Percentiles rank a stretch among this genome's conserved stretches.
Evolutionary conservation across 2,113 vertebrate species (phyloP).

Genomic region (Phrynocephalus versicolor): DNA sequence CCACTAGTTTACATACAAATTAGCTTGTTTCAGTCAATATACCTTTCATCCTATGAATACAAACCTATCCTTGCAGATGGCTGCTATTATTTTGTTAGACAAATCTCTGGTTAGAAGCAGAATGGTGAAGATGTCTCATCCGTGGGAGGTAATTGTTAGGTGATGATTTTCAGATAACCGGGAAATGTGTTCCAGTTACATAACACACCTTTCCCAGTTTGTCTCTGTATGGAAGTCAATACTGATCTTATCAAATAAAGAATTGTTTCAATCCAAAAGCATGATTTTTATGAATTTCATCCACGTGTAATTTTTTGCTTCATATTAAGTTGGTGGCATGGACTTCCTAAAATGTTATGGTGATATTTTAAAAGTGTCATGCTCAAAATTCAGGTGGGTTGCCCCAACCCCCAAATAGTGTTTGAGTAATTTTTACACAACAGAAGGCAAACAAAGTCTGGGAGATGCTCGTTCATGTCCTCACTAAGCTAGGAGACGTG

Average conservation of each 20-base stretch:
- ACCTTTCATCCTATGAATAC: background rate
- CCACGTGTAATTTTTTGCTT: background rate
- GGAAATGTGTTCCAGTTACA: background rate
- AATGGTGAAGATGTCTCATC: background rate
- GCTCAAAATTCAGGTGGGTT: too few relatives aligned
- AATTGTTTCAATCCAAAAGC: slow-evolving; percentile 26
- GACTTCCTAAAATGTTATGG: background rate
- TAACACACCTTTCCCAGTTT: background rate
- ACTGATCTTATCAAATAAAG: slow-evolving; percentile 24
- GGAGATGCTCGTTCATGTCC: too few relatives aligned
- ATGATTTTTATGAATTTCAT: background rate
- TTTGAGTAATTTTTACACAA: too few relatives aligned
- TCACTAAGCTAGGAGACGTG: too few relatives aligned
- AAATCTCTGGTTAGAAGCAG: background rate
- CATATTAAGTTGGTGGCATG: background rate
- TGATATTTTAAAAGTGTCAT: background rate
- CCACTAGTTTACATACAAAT: background rate
- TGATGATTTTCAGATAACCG: background rate
- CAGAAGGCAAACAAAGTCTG: too few relatives aligned
- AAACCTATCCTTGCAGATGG: too few relatives aligned
- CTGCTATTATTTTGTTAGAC: background rate
- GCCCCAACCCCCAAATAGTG: too few relatives aligned
- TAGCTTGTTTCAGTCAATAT: background rate
- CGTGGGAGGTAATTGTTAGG: background rate
- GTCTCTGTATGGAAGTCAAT: background rate